A percentile compares a stretch with the other conserved stretches of the same genome.
These are phyloP conservation scores for Hippoglossus hippoglossus DNA, from an alignment of 2,797 vertebrate species.

Conservation along the genomic window DNA sequence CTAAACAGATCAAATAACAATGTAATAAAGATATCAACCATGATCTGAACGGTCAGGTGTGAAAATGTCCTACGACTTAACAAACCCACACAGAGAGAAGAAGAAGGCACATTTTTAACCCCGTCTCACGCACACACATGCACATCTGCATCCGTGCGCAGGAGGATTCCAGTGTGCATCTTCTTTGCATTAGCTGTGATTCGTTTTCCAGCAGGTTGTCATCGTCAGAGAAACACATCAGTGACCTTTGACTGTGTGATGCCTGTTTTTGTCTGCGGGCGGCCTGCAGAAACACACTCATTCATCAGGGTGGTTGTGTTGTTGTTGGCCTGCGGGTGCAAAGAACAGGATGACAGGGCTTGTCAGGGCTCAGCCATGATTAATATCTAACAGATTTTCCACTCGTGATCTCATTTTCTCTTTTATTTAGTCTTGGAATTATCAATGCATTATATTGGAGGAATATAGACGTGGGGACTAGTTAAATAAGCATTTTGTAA, in stretches of 20 bases:
- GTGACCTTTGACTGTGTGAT: slow-evolving; percentile 32
- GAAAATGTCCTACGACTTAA: too few relatives aligned
- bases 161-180: slow-evolving; percentile 21
- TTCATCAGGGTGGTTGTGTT: too few relatives aligned
- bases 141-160: slow-evolving; percentile 7
- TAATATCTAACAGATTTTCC: slow-evolving; percentile 21
- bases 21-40: too few relatives aligned
- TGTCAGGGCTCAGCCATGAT: slow-evolving; percentile 34
- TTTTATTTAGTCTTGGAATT: slow-evolving; percentile 13
- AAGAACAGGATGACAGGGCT: slow-evolving; percentile 34
- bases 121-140: slow-evolving; percentile 1
- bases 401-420: background rate
- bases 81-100: background rate
- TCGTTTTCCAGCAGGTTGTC: slow-evolving; percentile 22
- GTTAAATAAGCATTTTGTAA: background rate
- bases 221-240: slow-evolving; percentile 41
- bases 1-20: too few relatives aligned
- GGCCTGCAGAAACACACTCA: too few relatives aligned
- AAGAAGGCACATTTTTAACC: background rate
- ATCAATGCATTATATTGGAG: background rate
- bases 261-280: slow-evolving; percentile 18
- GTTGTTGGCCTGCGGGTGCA: slow-evolving; percentile 30
- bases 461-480: background rate
- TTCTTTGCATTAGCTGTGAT: slow-evolving; percentile 61
- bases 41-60: too few relatives aligned